Evolutionary conservation across 2,797 vertebrate genomes (phyloP).

Genomic region (Anguilla megastoma): DNA sequence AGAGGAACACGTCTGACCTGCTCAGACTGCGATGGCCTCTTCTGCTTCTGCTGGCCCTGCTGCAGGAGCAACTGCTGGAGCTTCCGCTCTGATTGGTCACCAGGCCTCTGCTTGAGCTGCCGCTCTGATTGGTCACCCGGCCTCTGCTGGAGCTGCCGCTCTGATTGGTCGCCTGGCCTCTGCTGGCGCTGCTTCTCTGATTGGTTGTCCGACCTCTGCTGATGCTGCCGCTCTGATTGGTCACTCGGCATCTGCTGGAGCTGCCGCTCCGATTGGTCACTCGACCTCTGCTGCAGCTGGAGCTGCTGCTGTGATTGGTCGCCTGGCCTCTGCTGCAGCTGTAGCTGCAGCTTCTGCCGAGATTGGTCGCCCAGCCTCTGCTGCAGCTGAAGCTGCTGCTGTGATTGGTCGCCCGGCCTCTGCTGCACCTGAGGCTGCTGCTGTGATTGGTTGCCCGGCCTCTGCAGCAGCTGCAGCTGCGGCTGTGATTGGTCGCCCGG

Average conservation of each 20-base stretch:
- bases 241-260: constrained; percentile 34
- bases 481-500: constrained; percentile 20
- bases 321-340: constrained; percentile 50
- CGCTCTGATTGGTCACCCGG: constrained; percentile 38
- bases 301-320: constrained; percentile 26
- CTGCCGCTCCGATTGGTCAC: constrained; percentile 53
- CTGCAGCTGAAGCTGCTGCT: constrained; percentile 54
- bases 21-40: constrained; percentile 40
- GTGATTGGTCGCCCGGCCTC: constrained; percentile 46
- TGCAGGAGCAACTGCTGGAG: constrained; percentile 48
- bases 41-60: constrained; percentile 39
- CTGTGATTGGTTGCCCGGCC: constrained; percentile 36
- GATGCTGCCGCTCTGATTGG: constrained; percentile 24
- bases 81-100: constrained; percentile 53
- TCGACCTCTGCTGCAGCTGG: constrained; percentile 34
- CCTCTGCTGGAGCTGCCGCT: constrained; percentile 54
- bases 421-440: constrained; percentile 38
- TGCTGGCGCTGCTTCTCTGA: constrained; percentile 41
- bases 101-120: constrained; percentile 30
- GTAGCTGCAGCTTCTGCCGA: constrained; percentile 15
- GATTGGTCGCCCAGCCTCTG: not conserved
- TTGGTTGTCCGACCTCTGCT: too few relatives aligned
- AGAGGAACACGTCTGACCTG: not conserved
- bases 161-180: not conserved
- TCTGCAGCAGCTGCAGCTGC: constrained; percentile 56